Conservation (phyloP, 2,797 vertebrate genomes). For the Sebastiscus tertius region DNA sequence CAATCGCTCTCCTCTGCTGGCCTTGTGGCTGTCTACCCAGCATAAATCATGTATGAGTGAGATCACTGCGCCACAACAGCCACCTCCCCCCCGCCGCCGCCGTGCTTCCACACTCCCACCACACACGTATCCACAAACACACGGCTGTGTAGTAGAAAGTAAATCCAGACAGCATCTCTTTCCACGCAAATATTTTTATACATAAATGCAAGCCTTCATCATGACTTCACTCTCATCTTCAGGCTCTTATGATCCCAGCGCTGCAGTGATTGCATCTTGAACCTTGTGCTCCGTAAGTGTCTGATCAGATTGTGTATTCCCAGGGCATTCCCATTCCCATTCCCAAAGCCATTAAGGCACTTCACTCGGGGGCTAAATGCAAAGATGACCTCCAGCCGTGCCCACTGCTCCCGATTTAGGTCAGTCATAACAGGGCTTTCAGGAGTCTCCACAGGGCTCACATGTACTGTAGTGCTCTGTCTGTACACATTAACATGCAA, state of each 20-base stretch:
- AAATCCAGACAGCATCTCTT: conserved; percentile 31
- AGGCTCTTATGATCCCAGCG: not conserved
- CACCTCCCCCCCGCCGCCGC: conserved; percentile 23
- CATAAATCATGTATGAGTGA: conserved; percentile 77
- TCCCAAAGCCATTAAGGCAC: conserved; percentile 63
- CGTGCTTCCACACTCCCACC: conserved; percentile 13
- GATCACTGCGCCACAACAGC: conserved; percentile 70
- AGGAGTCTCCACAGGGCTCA: not conserved
- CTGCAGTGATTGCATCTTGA: not conserved
- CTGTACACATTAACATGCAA: not conserved
- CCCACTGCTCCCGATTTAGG: conserved; percentile 33
- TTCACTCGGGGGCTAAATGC: conserved; percentile 55
- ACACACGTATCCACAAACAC: conserved; percentile 45
- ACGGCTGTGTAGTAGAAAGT: conserved; percentile 32
- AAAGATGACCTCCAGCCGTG: conserved; percentile 53
- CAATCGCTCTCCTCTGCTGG: conserved; percentile 20
- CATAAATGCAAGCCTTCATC: not conserved
- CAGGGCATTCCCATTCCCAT: conserved; percentile 41
- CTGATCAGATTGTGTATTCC: conserved; percentile 60
- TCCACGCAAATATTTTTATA: not conserved
- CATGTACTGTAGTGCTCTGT: not conserved
- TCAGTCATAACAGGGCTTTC: conserved; percentile 47
- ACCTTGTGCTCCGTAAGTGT: conserved; percentile 16
- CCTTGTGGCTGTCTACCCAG: conserved; percentile 56
- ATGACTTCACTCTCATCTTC: not conserved